A percentile compares a stretch with the other conserved stretches of the same genome.
Conservation (phyloP, 2,888 invertebrate species). For the Ennomos erosarius region DNA sequence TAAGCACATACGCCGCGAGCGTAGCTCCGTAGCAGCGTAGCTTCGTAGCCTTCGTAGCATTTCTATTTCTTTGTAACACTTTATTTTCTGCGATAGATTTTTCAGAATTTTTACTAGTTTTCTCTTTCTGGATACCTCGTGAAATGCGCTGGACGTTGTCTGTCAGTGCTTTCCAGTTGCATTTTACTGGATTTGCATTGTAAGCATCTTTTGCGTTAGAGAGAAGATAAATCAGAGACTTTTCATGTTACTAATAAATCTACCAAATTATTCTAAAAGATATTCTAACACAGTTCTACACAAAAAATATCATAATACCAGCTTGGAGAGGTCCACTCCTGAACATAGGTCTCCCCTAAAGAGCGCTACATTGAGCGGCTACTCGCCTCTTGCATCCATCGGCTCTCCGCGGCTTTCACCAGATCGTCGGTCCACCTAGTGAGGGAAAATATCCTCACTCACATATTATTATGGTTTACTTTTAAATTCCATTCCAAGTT, state of each 20-base stretch:
- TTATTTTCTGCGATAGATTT: slow-evolving; percentile 14
- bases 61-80: slow-evolving; percentile 1
- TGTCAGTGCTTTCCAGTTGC: slow-evolving; percentile 12
- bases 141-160: slow-evolving; percentile 18
- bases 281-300: no score
- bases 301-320: no score
- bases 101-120: background rate
- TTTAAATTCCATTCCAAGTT: no score
- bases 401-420: no score
- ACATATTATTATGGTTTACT: no score
- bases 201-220: slow-evolving; percentile 25
- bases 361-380: no score
- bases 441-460: no score
- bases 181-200: slow-evolving; percentile 30
- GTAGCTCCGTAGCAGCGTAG: slow-evolving; percentile 18
- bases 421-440: no score
- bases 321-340: no score
- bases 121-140: slow-evolving; percentile 14
- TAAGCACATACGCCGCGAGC: background rate
- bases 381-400: no score
- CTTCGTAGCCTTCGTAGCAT: slow-evolving; percentile 14
- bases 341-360: no score
- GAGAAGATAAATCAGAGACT: slow-evolving; percentile 25
- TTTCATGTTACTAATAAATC: background rate
- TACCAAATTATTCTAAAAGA: background rate